These are phyloP conservation scores for Nasonia vitripennis DNA, from an alignment of 1,140 invertebrate genomes.

Conservation along the genomic window DNA sequence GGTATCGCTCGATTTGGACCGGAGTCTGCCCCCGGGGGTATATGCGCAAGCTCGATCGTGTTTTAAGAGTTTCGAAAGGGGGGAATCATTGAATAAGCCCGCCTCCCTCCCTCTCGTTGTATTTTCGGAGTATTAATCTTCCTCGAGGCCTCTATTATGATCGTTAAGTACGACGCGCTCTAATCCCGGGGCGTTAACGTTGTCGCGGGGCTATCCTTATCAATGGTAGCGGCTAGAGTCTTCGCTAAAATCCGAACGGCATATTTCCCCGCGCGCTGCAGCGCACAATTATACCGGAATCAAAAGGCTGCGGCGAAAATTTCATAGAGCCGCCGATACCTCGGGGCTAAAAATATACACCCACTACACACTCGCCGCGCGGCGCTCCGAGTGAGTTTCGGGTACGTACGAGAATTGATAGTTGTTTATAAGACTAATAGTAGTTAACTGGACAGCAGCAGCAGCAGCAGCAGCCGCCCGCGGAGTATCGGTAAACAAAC, in stretches of 20 bases:
- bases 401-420: conserved; percentile 20
- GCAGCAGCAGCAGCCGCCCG: neutral
- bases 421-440: conserved; percentile 44
- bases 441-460: conserved; percentile 30
- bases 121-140: neutral
- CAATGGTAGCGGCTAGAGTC: neutral
- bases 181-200: neutral
- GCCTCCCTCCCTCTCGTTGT: neutral
- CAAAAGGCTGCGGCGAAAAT: neutral
- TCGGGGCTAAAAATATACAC: conserved; percentile 17
- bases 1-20: neutral
- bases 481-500: conserved; percentile 32
- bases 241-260: neutral
- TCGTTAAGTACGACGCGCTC: neutral
- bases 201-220: neutral
- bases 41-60: neutral
- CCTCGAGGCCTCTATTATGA: neutral
- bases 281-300: neutral
- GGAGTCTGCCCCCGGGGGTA: neutral
- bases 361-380: neutral
- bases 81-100: neutral
- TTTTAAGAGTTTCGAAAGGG: neutral
- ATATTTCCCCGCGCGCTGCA: neutral
- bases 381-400: neutral
- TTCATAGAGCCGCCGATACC: conserved; percentile 4